Conservation (phyloP, 2,113 vertebrate genomes). For the Phrynosoma platyrhinos region DNA sequence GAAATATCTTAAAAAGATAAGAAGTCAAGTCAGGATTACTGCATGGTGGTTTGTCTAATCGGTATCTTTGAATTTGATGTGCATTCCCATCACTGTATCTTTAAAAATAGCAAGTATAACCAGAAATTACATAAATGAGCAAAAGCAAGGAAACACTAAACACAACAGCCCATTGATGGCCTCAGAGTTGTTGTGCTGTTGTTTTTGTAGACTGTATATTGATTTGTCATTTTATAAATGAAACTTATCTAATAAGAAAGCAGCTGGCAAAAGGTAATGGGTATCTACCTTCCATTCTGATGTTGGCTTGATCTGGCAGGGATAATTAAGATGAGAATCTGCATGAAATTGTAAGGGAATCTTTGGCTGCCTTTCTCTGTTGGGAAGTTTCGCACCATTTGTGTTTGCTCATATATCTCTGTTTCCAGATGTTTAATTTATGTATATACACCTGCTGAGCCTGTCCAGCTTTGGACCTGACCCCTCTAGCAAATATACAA, state of each 20-base stretch:
- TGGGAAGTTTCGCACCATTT: background rate
- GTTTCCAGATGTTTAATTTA: accelerated
- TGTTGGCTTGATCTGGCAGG: background rate
- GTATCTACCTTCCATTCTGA: background rate
- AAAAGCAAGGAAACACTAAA: background rate
- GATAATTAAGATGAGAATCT: background rate
- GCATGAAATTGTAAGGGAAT: background rate
- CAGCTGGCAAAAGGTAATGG: background rate
- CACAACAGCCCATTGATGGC: background rate
- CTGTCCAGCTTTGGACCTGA: background rate
- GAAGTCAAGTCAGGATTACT: too few species aligned
- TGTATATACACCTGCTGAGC: background rate
- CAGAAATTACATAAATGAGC: background rate
- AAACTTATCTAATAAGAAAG: background rate
- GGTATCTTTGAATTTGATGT: background rate
- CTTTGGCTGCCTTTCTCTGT: background rate
- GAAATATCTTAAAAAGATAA: too few species aligned
- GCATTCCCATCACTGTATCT: background rate
- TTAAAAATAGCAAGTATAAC: background rate
- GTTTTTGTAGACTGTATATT: background rate
- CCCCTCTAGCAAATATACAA: background rate
- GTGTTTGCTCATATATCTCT: background rate
- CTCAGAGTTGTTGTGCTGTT: background rate
- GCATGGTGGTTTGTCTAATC: background rate
- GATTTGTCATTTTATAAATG: background rate